Conservation (phyloP, 2,113 vertebrate species). For the Hemibates koningsi region DNA sequence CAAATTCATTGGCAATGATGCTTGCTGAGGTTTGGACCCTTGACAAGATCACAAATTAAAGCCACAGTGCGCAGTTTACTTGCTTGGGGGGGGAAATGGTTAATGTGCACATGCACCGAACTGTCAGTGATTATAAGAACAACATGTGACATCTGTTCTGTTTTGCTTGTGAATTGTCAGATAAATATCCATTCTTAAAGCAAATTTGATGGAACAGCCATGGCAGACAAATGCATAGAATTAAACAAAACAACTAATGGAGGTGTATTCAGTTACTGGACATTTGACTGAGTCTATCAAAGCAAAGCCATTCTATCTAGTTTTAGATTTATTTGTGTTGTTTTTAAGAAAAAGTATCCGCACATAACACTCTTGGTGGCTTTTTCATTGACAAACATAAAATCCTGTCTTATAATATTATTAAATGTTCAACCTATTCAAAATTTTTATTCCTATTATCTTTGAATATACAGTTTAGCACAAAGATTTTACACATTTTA, state of each 20-base stretch:
- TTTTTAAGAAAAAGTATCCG: background rate
- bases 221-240: background rate
- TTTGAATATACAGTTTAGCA: background rate
- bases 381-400: background rate
- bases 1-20: constrained; percentile 7
- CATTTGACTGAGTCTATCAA: background rate
- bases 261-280: background rate
- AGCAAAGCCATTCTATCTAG: background rate
- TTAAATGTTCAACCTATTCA: background rate
- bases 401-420: background rate
- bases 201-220: background rate
- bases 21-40: constrained; percentile 31
- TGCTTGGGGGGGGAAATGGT: background rate
- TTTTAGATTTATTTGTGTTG: background rate
- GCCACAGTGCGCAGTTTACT: constrained; percentile 1
- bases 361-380: background rate
- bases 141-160: constrained; percentile 47
- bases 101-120: constrained; percentile 8
- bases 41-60: constrained; percentile 33
- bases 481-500: background rate
- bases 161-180: constrained; percentile 25
- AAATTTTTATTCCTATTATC: background rate
- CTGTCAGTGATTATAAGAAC: constrained; percentile 36
- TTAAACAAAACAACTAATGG: background rate
- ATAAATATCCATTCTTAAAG: background rate